Conservation (phyloP, 1,140 invertebrate species). For the Heliconius hewitsoni region DNA sequence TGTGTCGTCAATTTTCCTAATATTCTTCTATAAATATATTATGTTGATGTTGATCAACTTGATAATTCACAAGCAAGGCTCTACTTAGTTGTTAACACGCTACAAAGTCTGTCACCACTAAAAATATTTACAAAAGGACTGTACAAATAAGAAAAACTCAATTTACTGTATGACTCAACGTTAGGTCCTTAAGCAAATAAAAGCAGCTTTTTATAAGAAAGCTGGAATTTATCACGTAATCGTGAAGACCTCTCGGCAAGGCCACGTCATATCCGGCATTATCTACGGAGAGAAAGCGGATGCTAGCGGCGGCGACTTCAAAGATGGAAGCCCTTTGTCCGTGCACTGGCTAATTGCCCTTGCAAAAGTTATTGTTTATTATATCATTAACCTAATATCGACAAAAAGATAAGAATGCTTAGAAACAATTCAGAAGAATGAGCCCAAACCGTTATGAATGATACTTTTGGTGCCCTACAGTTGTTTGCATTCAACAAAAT, state of each 20-base stretch:
- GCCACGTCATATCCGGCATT: conserved; percentile 73
- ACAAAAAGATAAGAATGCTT: conserved; percentile 40
- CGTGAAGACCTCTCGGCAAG: conserved; percentile 75
- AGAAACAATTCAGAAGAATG: conserved; percentile 13
- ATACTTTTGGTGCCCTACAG: neutral
- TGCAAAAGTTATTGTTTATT: conserved; percentile 67
- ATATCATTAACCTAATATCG: conserved; percentile 41
- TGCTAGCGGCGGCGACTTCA: conserved; percentile 64
- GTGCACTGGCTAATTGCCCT: conserved; percentile 55
- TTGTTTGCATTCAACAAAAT: neutral
- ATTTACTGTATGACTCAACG: conserved; percentile 34
- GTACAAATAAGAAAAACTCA: neutral
- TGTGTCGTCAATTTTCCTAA: too few relatives aligned
- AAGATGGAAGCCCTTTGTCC: conserved; percentile 65
- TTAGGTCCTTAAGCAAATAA: conserved; percentile 45
- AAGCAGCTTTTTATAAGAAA: conserved; percentile 55
- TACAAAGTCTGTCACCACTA: neutral
- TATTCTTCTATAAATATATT: neutral
- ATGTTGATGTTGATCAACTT: neutral
- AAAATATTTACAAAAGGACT: conserved; percentile 7
- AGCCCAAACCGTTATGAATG: neutral
- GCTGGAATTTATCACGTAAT: conserved; percentile 74
- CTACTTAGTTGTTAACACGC: neutral
- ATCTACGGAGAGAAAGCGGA: conserved; percentile 72
- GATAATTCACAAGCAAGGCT: neutral